These are phyloP conservation scores for Aphidius colemani DNA, from an alignment of 2,888 invertebrate genomes.

Conservation along the genomic window DNA sequence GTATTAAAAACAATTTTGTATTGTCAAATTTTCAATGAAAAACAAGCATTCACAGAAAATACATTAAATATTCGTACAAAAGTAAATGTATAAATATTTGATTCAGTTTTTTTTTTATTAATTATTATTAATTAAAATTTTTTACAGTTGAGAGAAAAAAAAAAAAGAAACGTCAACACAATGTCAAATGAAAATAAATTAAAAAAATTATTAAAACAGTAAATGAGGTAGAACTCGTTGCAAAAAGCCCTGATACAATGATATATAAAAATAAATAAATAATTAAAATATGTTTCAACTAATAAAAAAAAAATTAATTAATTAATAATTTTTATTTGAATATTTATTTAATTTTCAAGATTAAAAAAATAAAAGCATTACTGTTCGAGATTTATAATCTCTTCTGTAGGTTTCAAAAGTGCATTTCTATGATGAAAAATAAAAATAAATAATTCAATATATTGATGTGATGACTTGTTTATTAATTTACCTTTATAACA, in stretches of 20 bases:
- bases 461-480: conserved; percentile 29
- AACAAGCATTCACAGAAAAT: conserved; percentile 2
- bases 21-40: conserved; percentile 33
- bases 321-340: conserved; percentile 26
- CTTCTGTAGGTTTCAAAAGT: conserved; percentile 89
- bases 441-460: conserved; percentile 43
- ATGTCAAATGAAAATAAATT: conserved; percentile 24
- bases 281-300: background rate
- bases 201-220: conserved; percentile 13
- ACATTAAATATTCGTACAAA: conserved; percentile 26
- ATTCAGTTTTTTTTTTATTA: conserved; percentile 27
- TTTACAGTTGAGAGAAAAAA: conserved; percentile 19
- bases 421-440: conserved; percentile 80
- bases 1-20: conserved; percentile 21
- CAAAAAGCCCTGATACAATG: conserved; percentile 36
- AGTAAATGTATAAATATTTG: conserved; percentile 15
- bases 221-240: conserved; percentile 44
- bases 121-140: conserved; percentile 4
- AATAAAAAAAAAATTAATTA: conserved; percentile 23
- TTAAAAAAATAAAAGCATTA: conserved; percentile 39
- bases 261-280: conserved; percentile 18
- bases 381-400: conserved; percentile 63
- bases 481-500: no score
- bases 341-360: conserved; percentile 29
- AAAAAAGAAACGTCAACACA: conserved; percentile 16